Conservation (phyloP, 2,113 vertebrate species). For the Myotis brandtii region DNA sequence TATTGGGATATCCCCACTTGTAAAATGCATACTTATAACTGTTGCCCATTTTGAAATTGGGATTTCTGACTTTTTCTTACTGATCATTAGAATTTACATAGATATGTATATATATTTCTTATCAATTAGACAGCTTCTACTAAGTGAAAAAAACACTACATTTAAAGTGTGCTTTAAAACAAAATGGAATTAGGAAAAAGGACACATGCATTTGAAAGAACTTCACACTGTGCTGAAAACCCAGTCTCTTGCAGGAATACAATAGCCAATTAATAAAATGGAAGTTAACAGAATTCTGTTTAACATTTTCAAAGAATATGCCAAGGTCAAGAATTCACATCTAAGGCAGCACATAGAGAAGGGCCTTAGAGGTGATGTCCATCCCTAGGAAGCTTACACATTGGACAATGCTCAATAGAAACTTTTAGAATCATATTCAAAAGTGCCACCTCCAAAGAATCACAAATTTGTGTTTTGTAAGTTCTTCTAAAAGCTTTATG, state of each 20-base stretch:
- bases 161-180: slow-evolving; percentile 89
- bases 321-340: slow-evolving; percentile 86
- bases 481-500: slow-evolving; percentile 71
- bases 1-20: no score
- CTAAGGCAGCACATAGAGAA: slow-evolving; percentile 84
- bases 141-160: slow-evolving; percentile 89
- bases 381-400: slow-evolving; percentile 77
- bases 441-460: slow-evolving; percentile 76
- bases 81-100: neutral
- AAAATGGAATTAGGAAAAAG: slow-evolving; percentile 88
- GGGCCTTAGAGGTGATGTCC: slow-evolving; percentile 78
- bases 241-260: slow-evolving; percentile 84
- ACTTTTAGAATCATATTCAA: slow-evolving; percentile 78
- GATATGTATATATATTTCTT: slow-evolving; percentile 43
- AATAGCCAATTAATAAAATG: slow-evolving; percentile 85
- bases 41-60: neutral
- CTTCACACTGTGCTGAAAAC: slow-evolving; percentile 86
- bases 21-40: neutral
- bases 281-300: slow-evolving; percentile 85
- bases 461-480: slow-evolving; percentile 73
- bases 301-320: slow-evolving; percentile 86
- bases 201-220: slow-evolving; percentile 86
- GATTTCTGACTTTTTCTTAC: neutral
- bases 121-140: slow-evolving; percentile 91
- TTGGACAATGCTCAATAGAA: slow-evolving; percentile 83